Evolutionary conservation across 2,113 vertebrate species (phyloP).

Genomic region (Agelaius phoeniceus): DNA sequence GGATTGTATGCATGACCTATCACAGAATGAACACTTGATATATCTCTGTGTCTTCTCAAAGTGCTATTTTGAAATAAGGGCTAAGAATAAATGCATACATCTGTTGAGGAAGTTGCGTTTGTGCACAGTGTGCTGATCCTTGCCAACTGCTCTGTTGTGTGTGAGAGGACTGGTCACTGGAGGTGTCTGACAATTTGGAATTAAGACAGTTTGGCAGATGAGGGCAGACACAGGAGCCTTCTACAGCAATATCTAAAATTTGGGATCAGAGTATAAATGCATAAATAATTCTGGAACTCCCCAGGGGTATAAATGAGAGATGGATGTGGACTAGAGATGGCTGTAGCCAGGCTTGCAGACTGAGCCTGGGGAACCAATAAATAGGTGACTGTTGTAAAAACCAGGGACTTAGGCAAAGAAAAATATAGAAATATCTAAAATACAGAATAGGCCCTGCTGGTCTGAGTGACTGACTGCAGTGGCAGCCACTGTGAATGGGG

Average conservation of each 20-base stretch:
- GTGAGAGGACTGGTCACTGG: neutral
- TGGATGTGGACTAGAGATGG: neutral
- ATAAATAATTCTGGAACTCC: neutral
- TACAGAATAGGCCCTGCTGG: neutral
- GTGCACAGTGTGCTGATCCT: neutral
- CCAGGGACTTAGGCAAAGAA: neutral
- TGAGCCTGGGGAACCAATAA: neutral
- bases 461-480: neutral
- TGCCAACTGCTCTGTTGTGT: neutral
- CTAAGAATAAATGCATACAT: constrained; percentile 9
- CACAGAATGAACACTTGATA: neutral
- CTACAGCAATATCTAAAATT: neutral
- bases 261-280: neutral
- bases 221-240: neutral
- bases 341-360: neutral
- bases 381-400: rapidly evolving
- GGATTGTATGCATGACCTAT: constrained; percentile 16
- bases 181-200: neutral
- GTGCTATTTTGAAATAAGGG: constrained; percentile 1
- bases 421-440: neutral
- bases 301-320: neutral
- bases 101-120: neutral
- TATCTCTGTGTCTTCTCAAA: neutral
- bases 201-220: neutral
- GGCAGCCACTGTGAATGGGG: neutral